These are phyloP conservation scores for Hypsibius dujardini DNA, from an alignment of 1,140 invertebrate species.

Conservation along the genomic window DNA sequence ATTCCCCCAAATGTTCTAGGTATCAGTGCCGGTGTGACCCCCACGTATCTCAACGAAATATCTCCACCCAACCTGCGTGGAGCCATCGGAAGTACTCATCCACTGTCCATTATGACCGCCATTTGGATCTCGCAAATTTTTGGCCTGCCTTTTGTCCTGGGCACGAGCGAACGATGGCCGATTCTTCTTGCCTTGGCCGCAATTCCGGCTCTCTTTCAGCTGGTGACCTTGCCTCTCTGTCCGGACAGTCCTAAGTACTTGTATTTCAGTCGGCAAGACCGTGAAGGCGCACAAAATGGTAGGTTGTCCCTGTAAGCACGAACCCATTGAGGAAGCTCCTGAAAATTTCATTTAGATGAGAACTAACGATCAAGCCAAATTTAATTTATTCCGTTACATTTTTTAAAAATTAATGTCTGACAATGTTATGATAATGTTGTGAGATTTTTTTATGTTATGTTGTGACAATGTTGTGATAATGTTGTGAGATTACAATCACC, in stretches of 20 bases:
- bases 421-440: no score
- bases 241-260: slow-evolving; percentile 34
- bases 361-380: no score
- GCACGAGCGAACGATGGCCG: slow-evolving; percentile 32
- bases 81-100: slow-evolving; percentile 65
- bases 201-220: slow-evolving; percentile 27
- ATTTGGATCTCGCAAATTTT: slow-evolving; percentile 44
- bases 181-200: slow-evolving; percentile 28
- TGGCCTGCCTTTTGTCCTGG: slow-evolving; percentile 45
- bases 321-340: no score
- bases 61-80: slow-evolving; percentile 59
- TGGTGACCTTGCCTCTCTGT: slow-evolving; percentile 30
- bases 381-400: no score
- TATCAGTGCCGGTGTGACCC: slow-evolving; percentile 56
- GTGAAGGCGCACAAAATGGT: slow-evolving; percentile 24
- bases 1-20: no score
- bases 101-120: slow-evolving; percentile 68
- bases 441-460: no score
- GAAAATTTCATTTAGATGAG: no score
- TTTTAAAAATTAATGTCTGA: no score
- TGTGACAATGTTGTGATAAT: no score
- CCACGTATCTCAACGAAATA: slow-evolving; percentile 71
- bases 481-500: no score
- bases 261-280: slow-evolving; percentile 25
- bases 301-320: slow-evolving; percentile 21